Base-by-base conservation (phyloP, 1,140 invertebrate species). In the Cardiocondyla obscurior region DNA sequence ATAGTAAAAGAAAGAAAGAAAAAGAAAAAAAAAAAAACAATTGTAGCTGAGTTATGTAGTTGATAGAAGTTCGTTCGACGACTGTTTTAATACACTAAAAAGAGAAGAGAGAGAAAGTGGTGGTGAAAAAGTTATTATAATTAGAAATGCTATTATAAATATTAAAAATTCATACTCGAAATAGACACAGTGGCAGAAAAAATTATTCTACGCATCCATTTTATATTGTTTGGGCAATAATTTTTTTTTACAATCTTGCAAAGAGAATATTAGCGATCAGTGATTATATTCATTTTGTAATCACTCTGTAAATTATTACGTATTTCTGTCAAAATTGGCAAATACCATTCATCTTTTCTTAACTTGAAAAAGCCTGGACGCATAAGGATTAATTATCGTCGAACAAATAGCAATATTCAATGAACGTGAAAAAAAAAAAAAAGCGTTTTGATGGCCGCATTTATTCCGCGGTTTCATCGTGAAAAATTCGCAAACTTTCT, bases 11-110 rank as follows among this genome's bases (percentile, higher is more conserved):
- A 60, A 87, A 69, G 90, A 90, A 86, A 89, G 79, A 84, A 67
- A 60, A 87, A 69, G 90, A 90, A 86, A 82, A 84, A 67, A 60
- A 87, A 69, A 91, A 90, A 86, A 89, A 91, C 82, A 86, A 88
- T 1, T 42, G 83, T 93, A 92, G 92, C 65, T 77, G 84, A 93
- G 92, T 93, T 94, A 94, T 91, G 90, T 94, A 94, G 93, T 93
- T 92, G 89, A 86, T 94, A 93, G 91, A 88, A 46, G 67, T 86
- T 89, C 85, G 90, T 91, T 91, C 90, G 90, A 92, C 90, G 90
- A 91, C 90, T 93, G 92, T 93, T 93, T 93, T 92, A 92, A 93
- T 92, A 92, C 16, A 92, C 90, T 86, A 91, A 90, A 12, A 19
- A 62, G 81, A 88, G 88, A 88, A 46, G 46, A 79, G 62, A 65